Conservation (phyloP, 2,888 invertebrate genomes). For the Falcaria lacertinaria region DNA sequence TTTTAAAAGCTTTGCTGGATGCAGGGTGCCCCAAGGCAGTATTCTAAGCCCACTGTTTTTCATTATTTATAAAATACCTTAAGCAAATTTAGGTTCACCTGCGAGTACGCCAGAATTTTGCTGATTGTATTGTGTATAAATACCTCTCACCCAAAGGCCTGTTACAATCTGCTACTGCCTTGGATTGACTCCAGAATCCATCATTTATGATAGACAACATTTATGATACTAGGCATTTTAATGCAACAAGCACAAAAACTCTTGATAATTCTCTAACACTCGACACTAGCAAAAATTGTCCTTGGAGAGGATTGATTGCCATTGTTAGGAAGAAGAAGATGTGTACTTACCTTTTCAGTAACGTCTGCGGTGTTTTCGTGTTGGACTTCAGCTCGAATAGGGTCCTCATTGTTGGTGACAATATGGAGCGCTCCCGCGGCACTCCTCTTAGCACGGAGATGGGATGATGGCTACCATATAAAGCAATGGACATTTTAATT, state of each 20-base stretch:
- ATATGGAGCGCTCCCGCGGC: conserved; percentile 55
- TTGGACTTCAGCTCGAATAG: conserved; percentile 67
- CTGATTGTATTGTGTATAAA: too few species aligned
- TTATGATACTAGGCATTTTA: too few species aligned
- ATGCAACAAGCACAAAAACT: too few species aligned
- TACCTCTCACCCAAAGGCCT: too few species aligned
- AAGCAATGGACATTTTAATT: too few species aligned
- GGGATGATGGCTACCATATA: background rate
- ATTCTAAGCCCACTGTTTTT: background rate
- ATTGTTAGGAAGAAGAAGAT: too few species aligned
- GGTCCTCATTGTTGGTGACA: conserved; percentile 53
- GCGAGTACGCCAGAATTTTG: background rate
- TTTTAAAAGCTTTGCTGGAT: background rate
- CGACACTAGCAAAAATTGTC: too few species aligned
- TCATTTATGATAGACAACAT: too few species aligned
- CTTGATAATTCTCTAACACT: too few species aligned
- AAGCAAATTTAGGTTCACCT: background rate
- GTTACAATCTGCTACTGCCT: too few species aligned
- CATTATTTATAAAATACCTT: background rate
- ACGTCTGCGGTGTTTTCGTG: conserved; percentile 25
- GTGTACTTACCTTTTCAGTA: conserved; percentile 33
- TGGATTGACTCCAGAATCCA: too few species aligned
- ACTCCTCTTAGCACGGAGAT: conserved; percentile 34
- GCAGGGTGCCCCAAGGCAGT: background rate
- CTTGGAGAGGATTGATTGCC: too few species aligned